Conservation (phyloP, 1,140 invertebrate genomes). For the Papilio polytes region DNA sequence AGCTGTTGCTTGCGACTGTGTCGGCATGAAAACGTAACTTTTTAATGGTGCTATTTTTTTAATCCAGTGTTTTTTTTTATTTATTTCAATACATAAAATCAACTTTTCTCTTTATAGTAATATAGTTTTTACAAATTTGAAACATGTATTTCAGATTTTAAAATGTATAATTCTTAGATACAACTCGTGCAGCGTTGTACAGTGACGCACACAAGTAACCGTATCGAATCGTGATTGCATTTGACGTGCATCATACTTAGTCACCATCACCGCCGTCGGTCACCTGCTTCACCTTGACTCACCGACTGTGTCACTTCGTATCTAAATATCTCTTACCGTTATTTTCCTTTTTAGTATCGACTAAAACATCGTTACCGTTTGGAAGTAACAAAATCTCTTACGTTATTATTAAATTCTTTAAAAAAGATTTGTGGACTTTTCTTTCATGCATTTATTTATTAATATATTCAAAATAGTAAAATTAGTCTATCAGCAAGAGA, state of each 20-base stretch:
- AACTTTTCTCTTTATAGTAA: too few relatives aligned
- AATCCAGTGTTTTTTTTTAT: too few relatives aligned
- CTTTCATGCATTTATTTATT: too few relatives aligned
- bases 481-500: too few relatives aligned
- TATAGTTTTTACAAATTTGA: too few relatives aligned
- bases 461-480: too few relatives aligned
- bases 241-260: constrained; percentile 29
- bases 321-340: constrained; percentile 41
- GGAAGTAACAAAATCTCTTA: not conserved
- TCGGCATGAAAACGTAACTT: too few relatives aligned
- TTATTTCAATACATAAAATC: too few relatives aligned
- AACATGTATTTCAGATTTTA: too few relatives aligned
- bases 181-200: not conserved
- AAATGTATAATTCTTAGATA: not conserved
- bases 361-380: not conserved
- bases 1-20: too few relatives aligned
- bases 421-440: too few relatives aligned
- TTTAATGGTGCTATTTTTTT: too few relatives aligned
- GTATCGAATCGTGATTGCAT: constrained; percentile 28
- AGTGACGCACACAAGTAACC: constrained; percentile 28
- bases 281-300: constrained; percentile 63
- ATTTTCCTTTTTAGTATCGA: not conserved
- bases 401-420: not conserved
- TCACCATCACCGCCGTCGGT: constrained; percentile 39
- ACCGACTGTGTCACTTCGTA: constrained; percentile 53